phyloP scores from a whole-genome alignment of 2,797 vertebrate genomes.

The Sciurus vulgaris region DNA sequence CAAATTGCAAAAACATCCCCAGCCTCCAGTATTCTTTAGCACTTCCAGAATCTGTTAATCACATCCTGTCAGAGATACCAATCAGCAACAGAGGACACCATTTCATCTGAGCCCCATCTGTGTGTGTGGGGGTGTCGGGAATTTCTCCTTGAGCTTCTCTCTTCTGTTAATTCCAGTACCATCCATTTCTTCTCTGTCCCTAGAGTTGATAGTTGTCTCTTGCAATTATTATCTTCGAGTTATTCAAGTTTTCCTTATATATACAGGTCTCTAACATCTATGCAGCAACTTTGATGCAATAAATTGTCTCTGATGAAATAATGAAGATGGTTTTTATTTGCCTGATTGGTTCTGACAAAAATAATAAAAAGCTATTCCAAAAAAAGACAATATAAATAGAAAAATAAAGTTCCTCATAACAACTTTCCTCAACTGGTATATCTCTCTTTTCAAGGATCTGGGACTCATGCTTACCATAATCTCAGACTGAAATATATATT shows the following conservation, averaged over 20 bases:
- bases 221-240: neutral
- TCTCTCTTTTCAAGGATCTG: neutral
- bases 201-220: neutral
- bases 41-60: neutral
- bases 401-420: neutral
- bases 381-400: neutral
- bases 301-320: neutral
- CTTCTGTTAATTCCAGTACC: neutral
- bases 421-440: neutral
- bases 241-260: neutral
- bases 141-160: neutral
- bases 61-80: neutral
- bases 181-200: neutral
- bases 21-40: neutral
- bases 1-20: neutral
- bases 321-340: neutral
- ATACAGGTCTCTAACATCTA: neutral
- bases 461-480: neutral
- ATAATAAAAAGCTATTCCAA: neutral
- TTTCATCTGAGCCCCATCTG: fast-evolving
- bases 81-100: neutral
- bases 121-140: fast-evolving
- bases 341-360: neutral
- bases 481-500: neutral
- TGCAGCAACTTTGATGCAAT: neutral